A percentile compares a stretch with the other conserved stretches of the same genome.
Conservation (phyloP, 1,140 invertebrate species). For the Plectrocnemia conspersa region DNA sequence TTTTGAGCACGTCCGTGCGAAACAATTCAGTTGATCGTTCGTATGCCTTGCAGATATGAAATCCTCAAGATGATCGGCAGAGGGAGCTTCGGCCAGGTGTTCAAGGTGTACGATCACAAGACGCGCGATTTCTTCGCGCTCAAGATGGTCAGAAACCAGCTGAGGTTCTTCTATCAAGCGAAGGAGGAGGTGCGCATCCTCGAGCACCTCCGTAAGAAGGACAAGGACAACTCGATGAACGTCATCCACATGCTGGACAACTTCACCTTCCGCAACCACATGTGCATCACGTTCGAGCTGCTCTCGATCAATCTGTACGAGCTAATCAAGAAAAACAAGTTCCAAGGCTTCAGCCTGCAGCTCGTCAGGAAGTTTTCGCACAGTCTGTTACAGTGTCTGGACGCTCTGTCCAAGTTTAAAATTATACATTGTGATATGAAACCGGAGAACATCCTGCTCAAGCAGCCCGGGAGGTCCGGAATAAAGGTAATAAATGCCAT, state of each 20-base stretch:
- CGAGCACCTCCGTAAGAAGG: conserved; percentile 91
- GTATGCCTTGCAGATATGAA: conserved; percentile 65
- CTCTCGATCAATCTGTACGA: conserved; percentile 98
- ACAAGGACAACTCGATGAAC: conserved; percentile 98
- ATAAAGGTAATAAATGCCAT: conserved; percentile 98
- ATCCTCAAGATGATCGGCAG: conserved; percentile 97
- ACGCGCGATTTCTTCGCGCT: conserved; percentile 88
- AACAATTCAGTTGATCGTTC: too few species aligned
- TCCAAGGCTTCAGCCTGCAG: conserved; percentile 94
- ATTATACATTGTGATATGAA: conserved; percentile 99
- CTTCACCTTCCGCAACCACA: conserved; percentile 98
- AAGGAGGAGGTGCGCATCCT: conserved; percentile 98
- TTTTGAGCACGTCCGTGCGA: too few species aligned
- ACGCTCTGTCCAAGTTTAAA: conserved; percentile 93
- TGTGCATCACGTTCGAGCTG: conserved; percentile 99
- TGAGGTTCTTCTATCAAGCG: conserved; percentile 97
- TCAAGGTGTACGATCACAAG: conserved; percentile 98
- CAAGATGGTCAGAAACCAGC: conserved; percentile 98
- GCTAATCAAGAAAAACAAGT: conserved; percentile 99
- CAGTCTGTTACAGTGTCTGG: conserved; percentile 93
- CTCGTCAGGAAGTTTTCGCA: conserved; percentile 98
- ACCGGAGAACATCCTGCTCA: conserved; percentile 97
- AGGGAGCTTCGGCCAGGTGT: conserved; percentile 97
- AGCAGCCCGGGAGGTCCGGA: conserved; percentile 96
- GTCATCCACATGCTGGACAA: conserved; percentile 99